A percentile compares a stretch with the other conserved stretches of the same genome.
phyloP scores from a whole-genome alignment of 2,888 invertebrate genomes.

The Cataglyphis rosenhaueri region DNA sequence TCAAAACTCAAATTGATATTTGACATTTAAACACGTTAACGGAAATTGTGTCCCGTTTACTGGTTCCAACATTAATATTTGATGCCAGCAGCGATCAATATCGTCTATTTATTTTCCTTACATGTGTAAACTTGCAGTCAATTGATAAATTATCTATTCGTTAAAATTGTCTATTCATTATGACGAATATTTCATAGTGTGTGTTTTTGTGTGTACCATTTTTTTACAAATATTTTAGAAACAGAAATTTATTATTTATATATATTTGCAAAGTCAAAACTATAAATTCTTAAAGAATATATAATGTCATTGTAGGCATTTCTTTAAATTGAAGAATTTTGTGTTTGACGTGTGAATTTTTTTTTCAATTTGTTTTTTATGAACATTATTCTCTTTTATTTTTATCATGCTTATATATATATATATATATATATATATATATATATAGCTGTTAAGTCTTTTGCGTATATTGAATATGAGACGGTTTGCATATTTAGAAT shows the following conservation, averaged over 20 bases:
- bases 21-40: slow-evolving; percentile 7
- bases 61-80: slow-evolving; percentile 2
- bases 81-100: neutral
- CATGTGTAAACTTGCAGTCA: neutral
- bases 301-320: neutral
- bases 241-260: neutral
- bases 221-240: neutral
- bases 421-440: neutral
- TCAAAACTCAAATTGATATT: slow-evolving; percentile 5
- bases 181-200: neutral
- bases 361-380: slow-evolving; percentile 1
- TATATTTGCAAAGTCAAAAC: neutral
- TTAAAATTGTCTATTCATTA: neutral
- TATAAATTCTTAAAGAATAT: neutral
- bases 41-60: neutral
- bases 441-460: neutral
- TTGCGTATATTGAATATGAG: slow-evolving; percentile 17
- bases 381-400: slow-evolving; percentile 16
- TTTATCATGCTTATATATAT: neutral
- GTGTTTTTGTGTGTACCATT: neutral
- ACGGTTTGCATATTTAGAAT: slow-evolving; percentile 10
- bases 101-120: slow-evolving; percentile 7
- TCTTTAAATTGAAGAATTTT: neutral
- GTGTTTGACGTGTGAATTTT: neutral
- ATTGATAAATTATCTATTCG: neutral